Evolutionary conservation across 2,888 invertebrate species (phyloP).

Genomic region (Taenaris catops): DNA sequence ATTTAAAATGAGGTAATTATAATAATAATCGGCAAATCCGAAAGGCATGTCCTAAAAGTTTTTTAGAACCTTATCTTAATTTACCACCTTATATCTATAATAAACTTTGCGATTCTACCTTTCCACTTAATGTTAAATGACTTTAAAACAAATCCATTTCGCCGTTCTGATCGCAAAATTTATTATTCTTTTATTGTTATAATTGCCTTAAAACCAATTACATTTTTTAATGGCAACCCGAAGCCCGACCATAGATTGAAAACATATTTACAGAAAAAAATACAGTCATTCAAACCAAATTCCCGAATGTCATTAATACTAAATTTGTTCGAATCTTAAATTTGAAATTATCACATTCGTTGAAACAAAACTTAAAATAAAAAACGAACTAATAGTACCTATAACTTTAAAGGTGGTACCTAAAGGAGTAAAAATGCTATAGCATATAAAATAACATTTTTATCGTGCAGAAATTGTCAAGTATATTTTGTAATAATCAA

Average conservation of each 20-base stretch:
- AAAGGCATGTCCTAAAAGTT: too few relatives aligned
- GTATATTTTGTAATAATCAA: too few relatives aligned
- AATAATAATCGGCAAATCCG: too few relatives aligned
- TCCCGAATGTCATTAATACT: conserved; percentile 18
- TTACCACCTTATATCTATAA: conserved; percentile 2
- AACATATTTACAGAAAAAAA: conserved; percentile 33
- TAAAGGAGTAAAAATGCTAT: conserved; percentile 27
- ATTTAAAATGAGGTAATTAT: too few relatives aligned
- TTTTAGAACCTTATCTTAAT: conserved; percentile 5
- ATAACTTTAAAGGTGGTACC: conserved; percentile 25
- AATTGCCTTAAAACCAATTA: conserved; percentile 17
- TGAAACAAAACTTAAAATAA: conserved; percentile 25
- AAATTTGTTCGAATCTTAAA: conserved; percentile 30
- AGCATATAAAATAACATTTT: conserved; percentile 18
- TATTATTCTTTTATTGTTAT: conserved; percentile 12
- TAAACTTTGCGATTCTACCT: conserved; percentile 7
- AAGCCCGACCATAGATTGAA: conserved; percentile 35
- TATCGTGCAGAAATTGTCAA: conserved; percentile 9
- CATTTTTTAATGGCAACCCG: conserved; percentile 43
- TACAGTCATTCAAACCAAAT: conserved; percentile 25
- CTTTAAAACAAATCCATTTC: not conserved
- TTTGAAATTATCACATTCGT: conserved; percentile 31
- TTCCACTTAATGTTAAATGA: not conserved
- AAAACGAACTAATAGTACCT: conserved; percentile 17
- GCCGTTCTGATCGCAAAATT: conserved; percentile 2